Evolutionary conservation across 2,888 invertebrate species (phyloP), one percentile per base, ranked within the genome.

Genomic region (Schizaphis graminum): DNA sequence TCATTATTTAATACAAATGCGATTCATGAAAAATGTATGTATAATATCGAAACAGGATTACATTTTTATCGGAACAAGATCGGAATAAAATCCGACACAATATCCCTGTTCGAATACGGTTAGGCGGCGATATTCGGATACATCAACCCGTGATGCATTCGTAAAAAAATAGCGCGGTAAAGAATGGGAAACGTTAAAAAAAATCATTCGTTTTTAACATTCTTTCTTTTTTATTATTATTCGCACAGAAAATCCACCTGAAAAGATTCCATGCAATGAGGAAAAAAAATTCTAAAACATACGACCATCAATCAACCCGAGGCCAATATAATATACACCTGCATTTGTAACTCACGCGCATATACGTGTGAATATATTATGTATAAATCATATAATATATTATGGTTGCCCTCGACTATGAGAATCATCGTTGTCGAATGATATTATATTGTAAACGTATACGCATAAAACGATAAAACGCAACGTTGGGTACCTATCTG

Each of bases 271-370:
- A 44, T 24, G 10, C 44, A 21, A 26, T 26, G 26, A 26, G 16
- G n/a, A 16, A 47, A 56, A 57, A 85, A 86, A 44, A 57, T 86
- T 47, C 21, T 47, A 57, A 91, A 91, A 91, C 86, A 47, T 86
- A 86, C 26, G 85, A 86, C 86, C 47, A 86, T 91, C 91, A 86
- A 91, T 91, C 91, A 91, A 91, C 57, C 57, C n/a, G 85, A 85
- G 44, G 44, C 86, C 91, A 56, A 35, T 77, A 35, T 77, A 77
- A 77, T 26, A 35, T 35, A 35, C 21, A 77, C 77, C 35, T 86
- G n/a, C 91, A 61, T 86, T 91, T 56, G 85, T 86, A 91, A 84
- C 84, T 41, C 47, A 24, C 24, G 10, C 67, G 21, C 35, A 77
- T 77, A 21, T 77, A 21, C 21, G 77, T 35, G 35, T 41, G 35